Base-by-base conservation (phyloP, 2,113 vertebrate species). In the Vimba vimba region DNA sequence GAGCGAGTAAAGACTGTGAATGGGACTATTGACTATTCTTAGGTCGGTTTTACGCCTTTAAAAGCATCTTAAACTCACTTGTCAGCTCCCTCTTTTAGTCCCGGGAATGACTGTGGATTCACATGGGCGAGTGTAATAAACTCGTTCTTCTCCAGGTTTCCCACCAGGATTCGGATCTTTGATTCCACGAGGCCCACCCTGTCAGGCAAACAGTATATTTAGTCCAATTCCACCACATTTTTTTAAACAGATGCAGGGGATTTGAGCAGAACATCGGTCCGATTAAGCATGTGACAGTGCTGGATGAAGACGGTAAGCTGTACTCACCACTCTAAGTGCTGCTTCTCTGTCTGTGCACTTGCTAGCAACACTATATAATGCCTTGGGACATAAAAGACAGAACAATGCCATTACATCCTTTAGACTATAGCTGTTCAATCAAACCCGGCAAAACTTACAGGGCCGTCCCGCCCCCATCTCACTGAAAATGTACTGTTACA, bases 301-400 rank as follows among this genome's bases (percentile, higher is more conserved):
- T 66, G 27, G 78, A 64, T 27, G 33, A n/a, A 33, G 55, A 57
- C 55, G 0, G 19, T 21, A 79, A 39, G 30, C 62, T 89, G 79
- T 93, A 97, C 97, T 97, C 92, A 97, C 96, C 96, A 97, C 91
- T 97, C 94, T 77, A 96, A 94, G 89, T 95, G 96, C 92, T 97
- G 96, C 89, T 97, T 95, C 94, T 97, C 96, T 88, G 96, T 96
- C 81, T 96, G 94, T 83, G 96, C 96, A 0, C 96, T 96, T 92
- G 96, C 95, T 92, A 96, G 94, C 93, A 98, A 95, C 94, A 97
- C 93, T 96, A 97, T 95, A 94, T 96, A 97, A 97, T 97, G 96
- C 96, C 97, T 98, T 96, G 92, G 95, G 94, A 97, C 93, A 95
- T 90, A 96, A 95, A 96, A 90, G 79, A 93, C 85, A 92, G 86